Conservation (phyloP, 2,888 invertebrate genomes). For the Amorpha juglandis region DNA sequence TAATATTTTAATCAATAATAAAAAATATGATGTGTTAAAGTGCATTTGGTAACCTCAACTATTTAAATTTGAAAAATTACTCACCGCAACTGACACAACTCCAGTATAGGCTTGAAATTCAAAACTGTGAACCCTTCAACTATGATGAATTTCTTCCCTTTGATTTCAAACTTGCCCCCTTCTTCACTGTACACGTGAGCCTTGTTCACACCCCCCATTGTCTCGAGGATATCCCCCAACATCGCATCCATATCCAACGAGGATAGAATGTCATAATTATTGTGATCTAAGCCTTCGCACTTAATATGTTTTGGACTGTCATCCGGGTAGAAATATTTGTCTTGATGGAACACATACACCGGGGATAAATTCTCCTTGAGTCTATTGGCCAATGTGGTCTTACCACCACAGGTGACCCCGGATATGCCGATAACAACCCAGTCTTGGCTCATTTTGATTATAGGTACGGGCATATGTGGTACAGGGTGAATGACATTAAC, state of each 20-base stretch:
- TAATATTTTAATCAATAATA: no score
- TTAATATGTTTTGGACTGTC: conserved; percentile 87
- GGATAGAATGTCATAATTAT: conserved; percentile 90
- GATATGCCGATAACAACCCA: conserved; percentile 86
- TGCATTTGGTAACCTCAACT: no score
- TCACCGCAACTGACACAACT: conserved; percentile 87
- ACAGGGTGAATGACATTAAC: conserved; percentile 85
- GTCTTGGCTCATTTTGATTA: conserved; percentile 36
- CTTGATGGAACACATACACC: conserved; percentile 87
- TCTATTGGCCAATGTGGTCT: conserved; percentile 88
- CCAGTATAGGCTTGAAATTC: conserved; percentile 86
- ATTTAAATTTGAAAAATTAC: no score
- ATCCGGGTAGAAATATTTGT: conserved; percentile 88
- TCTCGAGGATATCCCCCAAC: conserved; percentile 83
- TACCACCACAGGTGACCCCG: conserved; percentile 92
- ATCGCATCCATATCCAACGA: conserved; percentile 90
- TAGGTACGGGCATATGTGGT: conserved; percentile 73
- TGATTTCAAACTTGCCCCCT: conserved; percentile 35
- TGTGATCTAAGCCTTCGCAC: conserved; percentile 87
- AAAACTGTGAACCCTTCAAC: conserved; percentile 91
- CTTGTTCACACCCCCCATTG: conserved; percentile 53
- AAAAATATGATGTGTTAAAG: no score
- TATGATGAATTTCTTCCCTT: conserved; percentile 83
- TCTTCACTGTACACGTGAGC: conserved; percentile 38
- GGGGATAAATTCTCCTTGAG: conserved; percentile 77